These are phyloP conservation scores for Drosophila nr. fundita DNA, from an alignment of 2,888 invertebrate species.

Conservation along the genomic window DNA sequence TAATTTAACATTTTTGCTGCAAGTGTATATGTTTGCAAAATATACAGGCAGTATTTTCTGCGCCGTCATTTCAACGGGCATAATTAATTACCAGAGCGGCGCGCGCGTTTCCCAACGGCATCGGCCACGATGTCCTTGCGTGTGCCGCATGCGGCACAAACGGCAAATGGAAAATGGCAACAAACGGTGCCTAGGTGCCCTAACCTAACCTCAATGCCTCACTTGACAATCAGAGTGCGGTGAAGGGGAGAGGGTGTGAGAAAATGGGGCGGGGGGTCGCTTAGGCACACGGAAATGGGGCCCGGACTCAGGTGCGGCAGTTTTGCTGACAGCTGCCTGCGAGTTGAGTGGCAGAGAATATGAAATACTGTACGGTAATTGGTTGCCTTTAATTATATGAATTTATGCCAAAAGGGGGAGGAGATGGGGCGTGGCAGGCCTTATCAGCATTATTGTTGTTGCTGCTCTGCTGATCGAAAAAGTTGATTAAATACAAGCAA, in stretches of 20 bases:
- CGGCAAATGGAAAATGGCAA: slow-evolving; percentile 7
- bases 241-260: neutral
- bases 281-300: slow-evolving; percentile 47
- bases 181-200: slow-evolving; percentile 21
- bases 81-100: slow-evolving; percentile 73
- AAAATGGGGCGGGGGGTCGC: neutral
- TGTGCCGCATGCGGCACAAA: slow-evolving; percentile 38
- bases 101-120: slow-evolving; percentile 67
- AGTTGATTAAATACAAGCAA: slow-evolving; percentile 18
- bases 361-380: slow-evolving; percentile 59
- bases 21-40: slow-evolving; percentile 43
- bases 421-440: slow-evolving; percentile 13
- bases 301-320: slow-evolving; percentile 57
- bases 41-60: slow-evolving; percentile 52
- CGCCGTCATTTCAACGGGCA: slow-evolving; percentile 76
- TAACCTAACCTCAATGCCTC: slow-evolving; percentile 60
- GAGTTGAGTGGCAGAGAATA: slow-evolving; percentile 47
- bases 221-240: slow-evolving; percentile 53
- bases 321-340: slow-evolving; percentile 65
- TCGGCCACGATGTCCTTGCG: slow-evolving; percentile 42
- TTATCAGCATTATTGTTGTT: slow-evolving; percentile 24
- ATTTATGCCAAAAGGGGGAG: slow-evolving; percentile 47
- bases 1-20: neutral
- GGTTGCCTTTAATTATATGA: slow-evolving; percentile 74
- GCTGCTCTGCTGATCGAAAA: slow-evolving; percentile 33